Evolutionary conservation across 2,888 invertebrate species (phyloP), one percentile per base, ranked within the genome.

Genomic region (Helobdella robusta): DNA sequence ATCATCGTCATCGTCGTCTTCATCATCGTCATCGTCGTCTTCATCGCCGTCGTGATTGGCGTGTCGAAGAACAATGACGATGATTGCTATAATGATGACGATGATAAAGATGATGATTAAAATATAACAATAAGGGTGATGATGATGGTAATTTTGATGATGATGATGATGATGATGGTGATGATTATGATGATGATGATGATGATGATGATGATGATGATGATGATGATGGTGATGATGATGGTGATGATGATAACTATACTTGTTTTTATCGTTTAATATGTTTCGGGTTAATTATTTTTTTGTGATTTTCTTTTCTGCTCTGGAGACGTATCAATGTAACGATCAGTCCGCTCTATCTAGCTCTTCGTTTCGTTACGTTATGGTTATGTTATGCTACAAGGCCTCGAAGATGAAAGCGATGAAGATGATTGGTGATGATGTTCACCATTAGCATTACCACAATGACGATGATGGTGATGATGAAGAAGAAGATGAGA

Each of bases 151-250:
- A 59, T 32, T 23, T 28, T 59, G 59, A 59, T 59, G 59, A 59
- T 59, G 44, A 52, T 52, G 52, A 20, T n/a, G 52, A 52, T 52
- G 52, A 20, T 52, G 34, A 23, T 34, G 23, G 20, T 59, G 34
- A 36, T 36, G 44, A 20, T 59, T 20, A 59, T 35, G 44, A 35
- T 59, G 44, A 35, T 59, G 59, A 59, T 59, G 59, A 59, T 59
- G 59, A 59, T 59, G 59, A 35, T 44, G 59, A 59, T 59, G 59
- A 35, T 59, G 59, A 35, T 59, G 36, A 35, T 59, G 59, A 59
- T 59, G 59, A 40, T 59, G 59, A 59, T 35, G 36, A 35, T 59
- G 59, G 40, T 59, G 59, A 59, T 59, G 59, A 59, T 59, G 59
- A 46, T 59, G 59, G 20, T 44, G 59, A 59, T 59, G 59, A 35